Percentiles rank a stretch among this genome's conserved stretches.
Conservation (phyloP, 2,113 vertebrate genomes). For the Ahaetulla prasina region DNA sequence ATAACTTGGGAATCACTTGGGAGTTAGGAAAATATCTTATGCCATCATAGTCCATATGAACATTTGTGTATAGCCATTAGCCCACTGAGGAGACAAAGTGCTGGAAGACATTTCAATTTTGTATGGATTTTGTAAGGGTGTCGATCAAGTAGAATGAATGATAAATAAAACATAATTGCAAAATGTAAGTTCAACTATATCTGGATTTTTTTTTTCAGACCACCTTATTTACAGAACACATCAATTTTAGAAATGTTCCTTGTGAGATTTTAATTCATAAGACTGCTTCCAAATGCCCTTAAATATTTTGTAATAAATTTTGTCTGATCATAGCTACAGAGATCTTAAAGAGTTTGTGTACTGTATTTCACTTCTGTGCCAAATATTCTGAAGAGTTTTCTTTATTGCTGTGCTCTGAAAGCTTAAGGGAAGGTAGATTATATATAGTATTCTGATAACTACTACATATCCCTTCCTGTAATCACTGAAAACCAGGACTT, state of each 20-base stretch:
- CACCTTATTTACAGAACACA: constrained; percentile 25
- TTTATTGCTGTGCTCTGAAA: not conserved
- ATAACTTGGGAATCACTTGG: not conserved
- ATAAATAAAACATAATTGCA: constrained; percentile 34
- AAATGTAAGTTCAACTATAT: constrained; percentile 25
- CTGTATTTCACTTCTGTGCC: not conserved
- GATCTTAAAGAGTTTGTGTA: not conserved
- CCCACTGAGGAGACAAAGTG: constrained; percentile 19
- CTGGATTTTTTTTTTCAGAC: constrained; percentile 68
- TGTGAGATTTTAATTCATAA: not conserved
- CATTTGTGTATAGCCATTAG: constrained; percentile 49
- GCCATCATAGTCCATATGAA: not conserved
- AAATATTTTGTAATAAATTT: not conserved
- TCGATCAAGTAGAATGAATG: not conserved
- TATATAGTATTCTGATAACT: not conserved
- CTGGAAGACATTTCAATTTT: constrained; percentile 16
- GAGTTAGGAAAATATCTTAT: constrained; percentile 27
- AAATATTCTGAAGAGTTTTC: not conserved
- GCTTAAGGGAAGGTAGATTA: not conserved
- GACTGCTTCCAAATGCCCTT: not conserved
- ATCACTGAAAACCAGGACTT: not conserved
- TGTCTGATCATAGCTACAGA: not conserved
- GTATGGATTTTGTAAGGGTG: not conserved
- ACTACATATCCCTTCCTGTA: not conserved
- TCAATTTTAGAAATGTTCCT: constrained; percentile 3